phyloP scores from a whole-genome alignment of 2,888 invertebrate species.

The Mythimna lalbum region DNA sequence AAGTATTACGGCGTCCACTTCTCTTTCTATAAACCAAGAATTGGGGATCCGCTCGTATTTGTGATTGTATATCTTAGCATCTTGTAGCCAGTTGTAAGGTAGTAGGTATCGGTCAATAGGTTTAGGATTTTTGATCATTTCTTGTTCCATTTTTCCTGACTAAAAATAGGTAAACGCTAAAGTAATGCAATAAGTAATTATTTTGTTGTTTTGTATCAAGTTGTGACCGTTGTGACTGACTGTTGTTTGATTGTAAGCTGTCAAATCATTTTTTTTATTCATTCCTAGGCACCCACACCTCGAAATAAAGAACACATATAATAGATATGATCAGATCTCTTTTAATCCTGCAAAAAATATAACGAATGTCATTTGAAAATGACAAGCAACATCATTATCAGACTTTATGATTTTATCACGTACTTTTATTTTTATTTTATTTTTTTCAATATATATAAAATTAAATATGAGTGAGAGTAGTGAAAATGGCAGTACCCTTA shows the following conservation, averaged over 20 bases:
- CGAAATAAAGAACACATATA: too few species aligned
- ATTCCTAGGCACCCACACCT: background rate
- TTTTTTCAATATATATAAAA: background rate
- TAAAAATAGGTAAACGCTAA: background rate
- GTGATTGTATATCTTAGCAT: conserved; percentile 77
- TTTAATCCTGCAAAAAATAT: conserved; percentile 1
- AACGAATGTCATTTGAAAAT: background rate
- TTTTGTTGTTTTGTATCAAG: conserved; percentile 6
- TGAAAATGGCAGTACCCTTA: background rate
- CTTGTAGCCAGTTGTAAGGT: conserved; percentile 76
- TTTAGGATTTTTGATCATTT: background rate
- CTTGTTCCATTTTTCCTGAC: background rate
- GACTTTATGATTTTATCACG: background rate
- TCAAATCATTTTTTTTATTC: background rate
- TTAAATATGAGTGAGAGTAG: conserved; percentile 1
- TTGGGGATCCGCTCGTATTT: conserved; percentile 67
- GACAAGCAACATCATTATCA: background rate
- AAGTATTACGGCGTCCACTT: conserved; percentile 77
- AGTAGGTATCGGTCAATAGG: conserved; percentile 20
- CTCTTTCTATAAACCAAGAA: conserved; percentile 76
- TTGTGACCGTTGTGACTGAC: too few species aligned
- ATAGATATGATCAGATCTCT: too few species aligned
- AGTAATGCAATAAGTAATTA: background rate
- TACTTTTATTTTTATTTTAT: background rate
- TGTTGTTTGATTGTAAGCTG: background rate